Conservation (phyloP, 2,113 vertebrate genomes). For the Cryptotis parvus region DNA sequence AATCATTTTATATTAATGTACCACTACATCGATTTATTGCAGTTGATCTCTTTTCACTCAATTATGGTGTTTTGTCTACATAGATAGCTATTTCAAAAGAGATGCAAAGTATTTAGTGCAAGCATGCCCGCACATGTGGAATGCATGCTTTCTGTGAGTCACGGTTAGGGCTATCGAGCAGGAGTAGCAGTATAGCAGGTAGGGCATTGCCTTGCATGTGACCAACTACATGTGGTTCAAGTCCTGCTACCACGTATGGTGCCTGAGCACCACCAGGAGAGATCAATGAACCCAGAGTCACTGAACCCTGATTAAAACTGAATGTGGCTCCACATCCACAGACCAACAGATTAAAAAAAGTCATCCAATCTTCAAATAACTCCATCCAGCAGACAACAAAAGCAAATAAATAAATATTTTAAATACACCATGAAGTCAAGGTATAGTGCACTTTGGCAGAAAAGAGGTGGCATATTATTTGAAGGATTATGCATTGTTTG, state of each 20-base stretch:
- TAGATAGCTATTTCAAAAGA: neutral
- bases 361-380: neutral
- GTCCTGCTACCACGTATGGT: too few species aligned
- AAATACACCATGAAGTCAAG: neutral
- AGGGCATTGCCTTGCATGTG: too few species aligned
- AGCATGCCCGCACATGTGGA: neutral
- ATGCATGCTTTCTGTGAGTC: neutral
- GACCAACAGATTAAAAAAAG: neutral
- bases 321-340: neutral
- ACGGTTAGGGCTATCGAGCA: neutral
- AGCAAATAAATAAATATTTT: constrained; percentile 11
- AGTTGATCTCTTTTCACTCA: constrained; percentile 5
- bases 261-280: too few species aligned
- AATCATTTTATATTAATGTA: constrained; percentile 12
- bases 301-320: too few species aligned
- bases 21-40: neutral
- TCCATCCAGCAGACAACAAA: neutral
- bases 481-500: neutral
- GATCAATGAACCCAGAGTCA: too few species aligned
- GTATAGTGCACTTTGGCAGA: neutral
- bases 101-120: neutral
- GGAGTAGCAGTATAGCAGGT: too few species aligned
- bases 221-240: too few species aligned
- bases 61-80: neutral
- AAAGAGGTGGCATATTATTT: neutral